These are phyloP conservation scores for Frieseomelitta varia DNA, from an alignment of 1,140 invertebrate species.

Conservation along the genomic window DNA sequence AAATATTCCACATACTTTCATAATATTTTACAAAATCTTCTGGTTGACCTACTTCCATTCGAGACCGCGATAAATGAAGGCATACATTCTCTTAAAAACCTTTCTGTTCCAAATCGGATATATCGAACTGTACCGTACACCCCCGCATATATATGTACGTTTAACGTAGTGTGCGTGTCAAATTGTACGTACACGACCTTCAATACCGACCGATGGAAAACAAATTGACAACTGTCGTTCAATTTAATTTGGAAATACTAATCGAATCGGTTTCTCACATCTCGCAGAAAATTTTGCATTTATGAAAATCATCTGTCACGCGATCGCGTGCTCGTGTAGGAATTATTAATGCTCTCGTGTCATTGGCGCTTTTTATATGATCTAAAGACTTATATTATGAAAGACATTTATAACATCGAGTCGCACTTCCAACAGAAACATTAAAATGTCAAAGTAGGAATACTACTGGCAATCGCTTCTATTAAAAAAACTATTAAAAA, in stretches of 20 bases:
- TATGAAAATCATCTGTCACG: slow-evolving; percentile 2
- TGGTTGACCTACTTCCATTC: slow-evolving; percentile 1
- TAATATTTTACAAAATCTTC: not conserved
- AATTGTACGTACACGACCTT: not conserved
- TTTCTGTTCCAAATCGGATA: not conserved
- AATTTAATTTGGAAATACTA: not conserved
- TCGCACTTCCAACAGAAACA: not conserved
- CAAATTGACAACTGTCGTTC: not conserved
- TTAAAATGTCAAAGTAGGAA: not conserved
- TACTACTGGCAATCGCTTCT: not conserved
- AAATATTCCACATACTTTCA: slow-evolving; percentile 2
- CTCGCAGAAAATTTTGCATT: not conserved
- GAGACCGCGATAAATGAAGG: not conserved
- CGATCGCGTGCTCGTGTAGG: not conserved
- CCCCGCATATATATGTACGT: not conserved
- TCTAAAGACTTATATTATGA: slow-evolving; percentile 32
- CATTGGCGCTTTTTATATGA: not conserved
- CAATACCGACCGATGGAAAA: not conserved
- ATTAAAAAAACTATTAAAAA: not conserved
- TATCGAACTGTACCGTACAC: not conserved
- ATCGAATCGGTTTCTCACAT: not conserved
- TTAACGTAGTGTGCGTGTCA: not conserved
- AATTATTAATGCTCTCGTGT: not conserved
- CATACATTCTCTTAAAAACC: not conserved
- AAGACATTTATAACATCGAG: not conserved